Conservation (phyloP, 1,140 invertebrate genomes). For the Coelopa frigida region DNA sequence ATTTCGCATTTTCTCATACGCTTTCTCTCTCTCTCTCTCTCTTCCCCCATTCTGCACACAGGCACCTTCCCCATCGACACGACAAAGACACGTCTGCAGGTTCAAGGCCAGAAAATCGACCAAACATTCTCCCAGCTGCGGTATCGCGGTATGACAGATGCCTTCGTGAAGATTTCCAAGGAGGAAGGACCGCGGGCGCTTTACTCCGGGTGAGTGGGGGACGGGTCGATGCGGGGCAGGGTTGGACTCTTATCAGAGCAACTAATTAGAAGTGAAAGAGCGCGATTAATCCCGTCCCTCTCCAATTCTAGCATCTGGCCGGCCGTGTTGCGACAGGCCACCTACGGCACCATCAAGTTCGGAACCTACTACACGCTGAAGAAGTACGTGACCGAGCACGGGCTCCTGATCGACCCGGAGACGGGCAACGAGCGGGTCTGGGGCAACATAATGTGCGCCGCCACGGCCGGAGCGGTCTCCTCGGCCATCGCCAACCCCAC, state of each 20-base stretch:
- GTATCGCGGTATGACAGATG: slow-evolving; percentile 89
- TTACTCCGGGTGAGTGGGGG: slow-evolving; percentile 74
- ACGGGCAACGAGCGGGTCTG: slow-evolving; percentile 62
- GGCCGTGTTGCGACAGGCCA: slow-evolving; percentile 83
- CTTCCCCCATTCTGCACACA: slow-evolving; percentile 37
- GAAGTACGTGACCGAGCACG: slow-evolving; percentile 53
- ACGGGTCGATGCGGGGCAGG: slow-evolving; percentile 13
- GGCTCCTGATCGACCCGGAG: slow-evolving; percentile 48
- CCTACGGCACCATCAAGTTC: slow-evolving; percentile 95
- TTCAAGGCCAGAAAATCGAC: slow-evolving; percentile 86
- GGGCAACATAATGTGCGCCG: slow-evolving; percentile 79
- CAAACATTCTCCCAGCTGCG: slow-evolving; percentile 64
- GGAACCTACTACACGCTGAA: slow-evolving; percentile 92
- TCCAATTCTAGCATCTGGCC: slow-evolving; percentile 68
- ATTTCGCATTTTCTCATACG: too few relatives aligned
- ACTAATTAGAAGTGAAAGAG: too few relatives aligned
- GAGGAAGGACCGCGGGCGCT: slow-evolving; percentile 72
- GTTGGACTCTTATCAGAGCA: not conserved
- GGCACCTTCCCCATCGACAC: slow-evolving; percentile 97
- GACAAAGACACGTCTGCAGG: slow-evolving; percentile 90
- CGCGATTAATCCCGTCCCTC: too few relatives aligned
- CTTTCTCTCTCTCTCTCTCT: not conserved
- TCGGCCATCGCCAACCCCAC: slow-evolving; percentile 97
- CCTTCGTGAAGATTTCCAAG: slow-evolving; percentile 71
- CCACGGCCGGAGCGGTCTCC: slow-evolving; percentile 73